Conservation (phyloP, 2,888 invertebrate species). For the Bombylius major region DNA sequence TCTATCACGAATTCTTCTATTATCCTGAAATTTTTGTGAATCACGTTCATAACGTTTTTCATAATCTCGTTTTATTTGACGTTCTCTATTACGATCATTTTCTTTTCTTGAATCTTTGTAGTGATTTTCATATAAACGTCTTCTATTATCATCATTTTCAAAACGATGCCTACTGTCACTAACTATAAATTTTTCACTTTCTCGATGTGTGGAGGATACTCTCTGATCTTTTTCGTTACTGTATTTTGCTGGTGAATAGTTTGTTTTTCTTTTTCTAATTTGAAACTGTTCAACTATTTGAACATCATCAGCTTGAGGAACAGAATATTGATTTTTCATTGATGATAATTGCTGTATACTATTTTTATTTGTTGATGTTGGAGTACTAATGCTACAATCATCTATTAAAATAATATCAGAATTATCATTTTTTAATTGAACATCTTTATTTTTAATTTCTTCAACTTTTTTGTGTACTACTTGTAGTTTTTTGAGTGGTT, state of each 20-base stretch:
- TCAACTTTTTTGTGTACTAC: constrained; percentile 13
- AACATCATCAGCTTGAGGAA: constrained; percentile 6
- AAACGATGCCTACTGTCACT: no score
- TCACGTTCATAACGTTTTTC: constrained; percentile 25
- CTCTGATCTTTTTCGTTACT: background rate
- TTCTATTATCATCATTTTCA: constrained; percentile 20
- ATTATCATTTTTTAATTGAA: constrained; percentile 33
- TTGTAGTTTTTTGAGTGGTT: constrained; percentile 5
- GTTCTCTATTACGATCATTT: constrained; percentile 37
- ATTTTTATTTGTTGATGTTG: constrained; percentile 22
- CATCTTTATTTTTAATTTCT: constrained; percentile 16
- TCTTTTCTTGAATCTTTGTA: constrained; percentile 36
- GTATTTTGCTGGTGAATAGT: no score
- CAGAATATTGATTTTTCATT: constrained; percentile 9
- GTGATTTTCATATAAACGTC: constrained; percentile 37
- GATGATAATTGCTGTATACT: constrained; percentile 15
- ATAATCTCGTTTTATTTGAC: constrained; percentile 35
- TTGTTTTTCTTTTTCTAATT: no score
- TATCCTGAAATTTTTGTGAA: constrained; percentile 19
- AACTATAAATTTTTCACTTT: no score
- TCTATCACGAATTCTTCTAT: constrained; percentile 27
- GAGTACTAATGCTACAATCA: constrained; percentile 48
- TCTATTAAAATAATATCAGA: constrained; percentile 50
- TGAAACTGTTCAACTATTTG: no score
- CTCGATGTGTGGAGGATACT: no score